Evolutionary conservation across 2,113 vertebrate species (phyloP).

Genomic region (Thalassarche chlororhynchos): DNA sequence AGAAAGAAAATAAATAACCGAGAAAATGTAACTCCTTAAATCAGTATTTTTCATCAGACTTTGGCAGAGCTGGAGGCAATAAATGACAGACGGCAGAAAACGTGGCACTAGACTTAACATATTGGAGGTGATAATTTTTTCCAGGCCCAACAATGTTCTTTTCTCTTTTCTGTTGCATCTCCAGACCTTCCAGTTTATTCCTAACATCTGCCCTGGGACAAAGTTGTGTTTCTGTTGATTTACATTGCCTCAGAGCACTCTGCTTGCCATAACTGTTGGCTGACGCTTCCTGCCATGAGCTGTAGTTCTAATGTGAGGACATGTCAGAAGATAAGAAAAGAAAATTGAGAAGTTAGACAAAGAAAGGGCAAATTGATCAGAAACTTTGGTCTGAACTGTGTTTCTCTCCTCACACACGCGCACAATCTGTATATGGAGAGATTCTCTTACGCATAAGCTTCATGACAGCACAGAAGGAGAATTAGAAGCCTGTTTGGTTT

Average conservation of each 20-base stretch:
- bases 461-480: neutral
- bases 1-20: neutral
- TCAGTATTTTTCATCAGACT: neutral
- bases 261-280: neutral
- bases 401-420: fast-evolving
- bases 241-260: neutral
- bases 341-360: neutral
- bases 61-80: neutral
- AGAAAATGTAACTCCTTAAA: neutral
- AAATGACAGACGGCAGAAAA: neutral
- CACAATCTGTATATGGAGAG: neutral
- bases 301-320: neutral
- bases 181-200: neutral
- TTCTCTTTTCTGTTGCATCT: neutral
- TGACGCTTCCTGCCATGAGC: neutral
- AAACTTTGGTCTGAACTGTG: neutral
- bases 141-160: neutral
- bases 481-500: neutral
- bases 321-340: neutral
- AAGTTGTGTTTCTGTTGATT: neutral
- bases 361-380: neutral
- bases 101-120: neutral
- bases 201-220: neutral
- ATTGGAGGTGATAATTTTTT: neutral
- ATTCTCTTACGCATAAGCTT: neutral